Conservation (phyloP, 2,797 vertebrate genomes). For the Euthynnus affinis region DNA sequence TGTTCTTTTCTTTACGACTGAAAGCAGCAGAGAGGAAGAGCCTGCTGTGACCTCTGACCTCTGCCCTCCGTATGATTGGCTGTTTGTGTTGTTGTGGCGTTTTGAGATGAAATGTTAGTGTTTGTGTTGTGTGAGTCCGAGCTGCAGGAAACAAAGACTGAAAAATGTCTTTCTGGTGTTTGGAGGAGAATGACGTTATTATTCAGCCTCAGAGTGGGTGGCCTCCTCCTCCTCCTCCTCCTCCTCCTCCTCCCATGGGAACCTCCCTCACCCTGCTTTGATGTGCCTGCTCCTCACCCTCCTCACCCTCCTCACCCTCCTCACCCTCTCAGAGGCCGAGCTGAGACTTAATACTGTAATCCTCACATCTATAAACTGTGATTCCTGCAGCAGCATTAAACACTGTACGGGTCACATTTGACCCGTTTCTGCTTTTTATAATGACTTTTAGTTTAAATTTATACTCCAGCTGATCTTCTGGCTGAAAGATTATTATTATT, state of each 20-base stretch:
- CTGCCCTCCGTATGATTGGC: not conserved
- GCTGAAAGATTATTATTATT: no score
- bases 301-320: not conserved
- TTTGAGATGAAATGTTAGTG: not conserved
- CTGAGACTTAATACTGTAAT: slow-evolving; percentile 17
- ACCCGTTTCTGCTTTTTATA: no score
- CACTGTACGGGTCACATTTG: no score
- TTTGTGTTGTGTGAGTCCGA: not conserved
- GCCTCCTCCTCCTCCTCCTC: slow-evolving; percentile 31
- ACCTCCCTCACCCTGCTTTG: slow-evolving; percentile 38
- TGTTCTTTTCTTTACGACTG: not conserved
- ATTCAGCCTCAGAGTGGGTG: slow-evolving; percentile 56
- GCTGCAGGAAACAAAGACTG: slow-evolving; percentile 10
- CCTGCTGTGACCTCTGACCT: slow-evolving; percentile 21
- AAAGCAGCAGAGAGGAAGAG: not conserved
- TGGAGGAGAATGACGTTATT: slow-evolving; percentile 52
- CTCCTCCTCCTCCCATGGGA: slow-evolving; percentile 53
- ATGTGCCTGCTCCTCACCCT: slow-evolving; percentile 12
- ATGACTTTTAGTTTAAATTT: no score
- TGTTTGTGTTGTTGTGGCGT: not conserved
- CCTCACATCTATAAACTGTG: slow-evolving; percentile 16
- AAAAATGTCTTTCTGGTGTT: slow-evolving; percentile 22
- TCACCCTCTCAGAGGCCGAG: slow-evolving; percentile 19
- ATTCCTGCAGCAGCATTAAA: slow-evolving; percentile 9
- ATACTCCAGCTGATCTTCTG: no score